Base-by-base conservation (phyloP, 2,797 vertebrate species). In the Spinus olivaceus region DNA sequence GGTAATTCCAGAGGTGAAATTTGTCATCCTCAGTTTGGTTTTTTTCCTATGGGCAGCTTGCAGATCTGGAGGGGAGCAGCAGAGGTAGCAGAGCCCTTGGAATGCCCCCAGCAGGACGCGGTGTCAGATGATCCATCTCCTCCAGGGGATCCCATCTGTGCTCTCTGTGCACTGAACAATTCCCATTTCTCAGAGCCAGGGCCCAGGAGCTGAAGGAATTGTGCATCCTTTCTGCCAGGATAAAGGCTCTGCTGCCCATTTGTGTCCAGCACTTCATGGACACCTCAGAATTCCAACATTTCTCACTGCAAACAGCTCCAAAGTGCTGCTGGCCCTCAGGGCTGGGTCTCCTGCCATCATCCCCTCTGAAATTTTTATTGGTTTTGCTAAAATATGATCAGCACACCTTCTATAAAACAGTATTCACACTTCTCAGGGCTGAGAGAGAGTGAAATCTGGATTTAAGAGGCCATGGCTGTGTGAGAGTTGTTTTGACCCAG, bases 21-120 rank as follows among this genome's bases (percentile, higher is more conserved):
- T 86, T 32, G 12, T 30, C 7, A 3, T 25, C 10, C 1, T 37
- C 9, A 0, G 13, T 37, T 37, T 17, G 4, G 7, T 16, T 9
- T n/a, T 82, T 41, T 41, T 10, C 37, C 37, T 28, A 41, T 64
- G 15, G 46, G 28, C 35, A 86, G 28, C 28, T 53, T 69, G 18
- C 28, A 47, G 3, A 12, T 41, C 3, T 23, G 6, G 39, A 65
- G 56, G 22, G 41, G 39, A 51, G 1, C 18, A 35, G 57, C n/a
- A 19, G 65, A 71, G 42, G 49, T 8, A 81, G 14, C 22, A 4
- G 46, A 20, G 4, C 41, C 71, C 59, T 54, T 3, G 10, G 63
- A 22, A 12, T 27, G 35, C 30, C 61, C 54, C 65, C 77, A 72
- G 81, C 22, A 16, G 76, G 42, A 12, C 28, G 5, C 14, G 0